Conservation (phyloP, 2,113 vertebrate genomes). For the Scomber colias region DNA sequence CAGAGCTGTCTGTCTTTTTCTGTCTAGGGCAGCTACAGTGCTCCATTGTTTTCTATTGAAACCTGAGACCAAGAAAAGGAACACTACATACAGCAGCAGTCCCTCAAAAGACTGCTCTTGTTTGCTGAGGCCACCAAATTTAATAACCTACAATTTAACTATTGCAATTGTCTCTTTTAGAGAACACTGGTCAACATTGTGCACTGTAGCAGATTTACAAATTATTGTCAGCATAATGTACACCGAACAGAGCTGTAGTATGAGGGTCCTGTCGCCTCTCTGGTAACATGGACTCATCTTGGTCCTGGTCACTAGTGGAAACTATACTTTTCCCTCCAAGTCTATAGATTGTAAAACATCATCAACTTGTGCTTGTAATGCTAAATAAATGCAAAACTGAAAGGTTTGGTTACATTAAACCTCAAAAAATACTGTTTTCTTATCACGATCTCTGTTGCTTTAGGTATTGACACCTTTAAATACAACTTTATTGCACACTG, state of each 20-base stretch:
- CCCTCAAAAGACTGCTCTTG: slow-evolving; percentile 70
- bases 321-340: not conserved
- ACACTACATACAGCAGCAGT: slow-evolving; percentile 84
- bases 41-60: slow-evolving; percentile 93
- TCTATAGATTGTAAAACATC: not conserved
- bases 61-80: slow-evolving; percentile 90
- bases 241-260: slow-evolving; percentile 23
- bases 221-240: slow-evolving; percentile 53
- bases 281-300: slow-evolving; percentile 6
- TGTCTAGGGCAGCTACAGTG: slow-evolving; percentile 86
- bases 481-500: not conserved
- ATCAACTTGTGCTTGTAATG: not conserved
- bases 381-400: not conserved
- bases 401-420: not conserved
- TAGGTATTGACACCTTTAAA: not conserved
- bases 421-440: not conserved
- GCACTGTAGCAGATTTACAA: slow-evolving; percentile 42
- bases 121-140: slow-evolving; percentile 73
- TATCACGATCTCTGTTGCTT: not conserved
- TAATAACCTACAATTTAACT: slow-evolving; percentile 74
- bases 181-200: slow-evolving; percentile 55
- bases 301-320: not conserved
- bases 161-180: slow-evolving; percentile 64
- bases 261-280: not conserved
- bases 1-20: slow-evolving; percentile 91